These are phyloP conservation scores for Channa maculata DNA, from an alignment of 2,113 vertebrate genomes.

Conservation along the genomic window DNA sequence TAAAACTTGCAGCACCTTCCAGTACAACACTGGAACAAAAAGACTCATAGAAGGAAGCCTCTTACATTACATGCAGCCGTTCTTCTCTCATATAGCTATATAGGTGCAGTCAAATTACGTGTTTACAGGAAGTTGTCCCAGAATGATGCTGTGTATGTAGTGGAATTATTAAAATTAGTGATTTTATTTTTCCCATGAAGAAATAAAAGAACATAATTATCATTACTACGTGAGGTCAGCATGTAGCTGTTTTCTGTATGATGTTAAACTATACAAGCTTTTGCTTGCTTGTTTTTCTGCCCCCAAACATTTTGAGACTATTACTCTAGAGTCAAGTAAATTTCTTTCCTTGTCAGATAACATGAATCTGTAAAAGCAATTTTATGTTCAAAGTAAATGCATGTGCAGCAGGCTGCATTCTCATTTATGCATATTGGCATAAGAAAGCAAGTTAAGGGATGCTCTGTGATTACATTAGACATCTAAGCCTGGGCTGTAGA, in stretches of 20 bases:
- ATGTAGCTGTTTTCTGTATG: constrained; percentile 23
- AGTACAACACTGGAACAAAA: constrained; percentile 10
- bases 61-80: not conserved
- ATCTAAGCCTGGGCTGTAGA: constrained; percentile 60
- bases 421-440: constrained; percentile 20
- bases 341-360: constrained; percentile 70
- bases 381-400: constrained; percentile 60
- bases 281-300: not conserved
- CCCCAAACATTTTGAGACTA: constrained; percentile 30
- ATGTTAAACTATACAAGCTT: constrained; percentile 24
- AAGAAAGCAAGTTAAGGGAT: constrained; percentile 32
- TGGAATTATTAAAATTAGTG: not conserved
- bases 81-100: not conserved
- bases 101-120: constrained; percentile 1
- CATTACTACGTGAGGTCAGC: constrained; percentile 8
- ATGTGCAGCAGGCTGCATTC: constrained; percentile 24
- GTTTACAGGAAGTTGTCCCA: not conserved
- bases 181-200: not conserved
- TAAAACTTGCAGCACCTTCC: constrained; percentile 36
- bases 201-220: constrained; percentile 4
- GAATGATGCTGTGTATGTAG: not conserved
- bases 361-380: constrained; percentile 75
- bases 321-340: constrained; percentile 53
- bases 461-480: constrained; percentile 66
- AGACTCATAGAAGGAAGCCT: constrained; percentile 4